Conservation (phyloP, 2,888 invertebrate genomes). For the Drosophila sordidapex region DNA sequence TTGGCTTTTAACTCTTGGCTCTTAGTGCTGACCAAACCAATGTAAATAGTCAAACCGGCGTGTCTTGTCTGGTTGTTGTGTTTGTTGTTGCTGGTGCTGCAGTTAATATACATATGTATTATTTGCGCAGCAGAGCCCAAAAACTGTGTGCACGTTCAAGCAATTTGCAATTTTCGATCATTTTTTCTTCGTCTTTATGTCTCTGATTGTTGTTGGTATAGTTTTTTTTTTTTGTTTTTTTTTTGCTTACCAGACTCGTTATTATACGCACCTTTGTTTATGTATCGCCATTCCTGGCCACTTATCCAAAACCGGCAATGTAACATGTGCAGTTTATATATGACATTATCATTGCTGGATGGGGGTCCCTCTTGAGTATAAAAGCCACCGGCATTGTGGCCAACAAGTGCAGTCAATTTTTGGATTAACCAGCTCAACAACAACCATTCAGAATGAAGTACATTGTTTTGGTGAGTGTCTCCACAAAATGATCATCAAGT, state of each 20-base stretch:
- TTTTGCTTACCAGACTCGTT: constrained; percentile 41
- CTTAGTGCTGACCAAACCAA: constrained; percentile 29
- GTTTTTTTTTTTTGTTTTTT: too few species aligned
- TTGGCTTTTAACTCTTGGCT: constrained; percentile 1
- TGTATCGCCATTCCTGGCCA: constrained; percentile 60
- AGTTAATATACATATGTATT: constrained; percentile 21
- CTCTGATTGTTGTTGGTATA: background rate
- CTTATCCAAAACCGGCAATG: constrained; percentile 42
- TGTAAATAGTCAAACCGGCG: constrained; percentile 34
- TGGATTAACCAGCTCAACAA: constrained; percentile 64
- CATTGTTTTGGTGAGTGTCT: constrained; percentile 71
- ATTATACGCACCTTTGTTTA: constrained; percentile 61
- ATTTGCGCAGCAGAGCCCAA: constrained; percentile 47
- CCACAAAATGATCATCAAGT: background rate
- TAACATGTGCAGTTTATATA: constrained; percentile 70
- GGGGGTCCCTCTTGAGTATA: constrained; percentile 61
- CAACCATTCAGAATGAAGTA: constrained; percentile 71
- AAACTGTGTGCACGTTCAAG: constrained; percentile 29
- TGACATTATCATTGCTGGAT: constrained; percentile 64
- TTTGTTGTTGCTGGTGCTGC: constrained; percentile 1
- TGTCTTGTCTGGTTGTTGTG: constrained; percentile 14
- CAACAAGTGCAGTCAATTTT: constrained; percentile 73
- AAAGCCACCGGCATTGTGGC: constrained; percentile 57
- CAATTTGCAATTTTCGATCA: constrained; percentile 44
- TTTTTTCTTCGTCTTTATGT: constrained; percentile 10